Evolutionary conservation across 2,888 invertebrate genomes (phyloP).

Genomic region (Nezara viridula): DNA sequence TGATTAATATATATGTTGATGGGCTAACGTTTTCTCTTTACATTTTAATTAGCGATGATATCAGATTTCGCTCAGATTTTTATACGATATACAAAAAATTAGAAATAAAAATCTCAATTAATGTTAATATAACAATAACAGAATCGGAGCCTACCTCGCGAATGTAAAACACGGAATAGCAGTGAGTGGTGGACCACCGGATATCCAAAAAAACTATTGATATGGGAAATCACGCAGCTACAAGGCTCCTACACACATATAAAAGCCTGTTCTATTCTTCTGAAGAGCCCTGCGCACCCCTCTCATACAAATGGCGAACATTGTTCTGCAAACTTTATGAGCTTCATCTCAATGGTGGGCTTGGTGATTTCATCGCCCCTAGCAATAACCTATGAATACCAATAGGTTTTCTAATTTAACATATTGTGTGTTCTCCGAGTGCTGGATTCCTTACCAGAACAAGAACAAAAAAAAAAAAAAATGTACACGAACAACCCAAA

Average conservation of each 20-base stretch:
- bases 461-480: not conserved
- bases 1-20: too few species aligned
- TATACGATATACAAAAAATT: too few species aligned
- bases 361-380: not conserved
- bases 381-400: not conserved
- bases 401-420: not conserved
- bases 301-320: conserved; percentile 40
- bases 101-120: not conserved
- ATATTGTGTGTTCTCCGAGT: not conserved
- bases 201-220: not conserved
- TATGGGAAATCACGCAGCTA: not conserved
- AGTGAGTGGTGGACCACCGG: not conserved
- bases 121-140: not conserved
- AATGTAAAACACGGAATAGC: not conserved
- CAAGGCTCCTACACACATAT: not conserved
- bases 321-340: conserved; percentile 21
- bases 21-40: too few species aligned
- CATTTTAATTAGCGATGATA: too few species aligned
- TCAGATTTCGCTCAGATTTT: too few species aligned
- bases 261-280: conserved; percentile 28
- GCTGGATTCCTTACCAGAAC: not conserved
- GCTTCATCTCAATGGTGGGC: conserved; percentile 19
- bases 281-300: not conserved
- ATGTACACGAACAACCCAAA: not conserved
- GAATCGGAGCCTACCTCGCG: not conserved